Percentiles rank a stretch among this genome's conserved stretches.
Evolutionary conservation across 2,113 vertebrate species (phyloP).

Genomic region (Hemicordylus capensis): DNA sequence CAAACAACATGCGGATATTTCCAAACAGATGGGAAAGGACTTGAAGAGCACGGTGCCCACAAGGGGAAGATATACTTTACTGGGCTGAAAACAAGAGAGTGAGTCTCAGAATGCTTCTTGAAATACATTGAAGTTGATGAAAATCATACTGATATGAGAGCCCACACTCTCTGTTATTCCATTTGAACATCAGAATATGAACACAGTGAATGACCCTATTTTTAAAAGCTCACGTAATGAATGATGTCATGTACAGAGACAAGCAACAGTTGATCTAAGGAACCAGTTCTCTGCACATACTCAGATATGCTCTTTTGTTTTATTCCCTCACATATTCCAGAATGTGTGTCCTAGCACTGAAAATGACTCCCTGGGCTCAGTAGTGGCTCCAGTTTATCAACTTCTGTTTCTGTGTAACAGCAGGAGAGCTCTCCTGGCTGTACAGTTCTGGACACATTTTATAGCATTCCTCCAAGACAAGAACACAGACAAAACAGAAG

Average conservation of each 20-base stretch:
- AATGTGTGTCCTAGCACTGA: background rate
- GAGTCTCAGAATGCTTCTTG: background rate
- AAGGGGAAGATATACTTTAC: background rate
- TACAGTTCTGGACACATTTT: background rate
- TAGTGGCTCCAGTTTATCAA: background rate
- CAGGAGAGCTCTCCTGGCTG: background rate
- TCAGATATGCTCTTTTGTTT: background rate
- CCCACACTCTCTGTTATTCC: accelerated
- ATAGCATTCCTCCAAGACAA: background rate
- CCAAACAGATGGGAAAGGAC: background rate
- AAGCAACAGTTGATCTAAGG: background rate
- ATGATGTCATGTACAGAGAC: background rate
- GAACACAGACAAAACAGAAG: accelerated
- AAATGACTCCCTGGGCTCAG: background rate
- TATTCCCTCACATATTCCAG: background rate
- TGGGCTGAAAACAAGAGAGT: background rate
- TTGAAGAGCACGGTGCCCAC: background rate
- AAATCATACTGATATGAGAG: background rate
- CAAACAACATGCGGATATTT: background rate
- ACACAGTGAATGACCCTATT: background rate
- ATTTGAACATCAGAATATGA: background rate
- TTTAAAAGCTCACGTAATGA: background rate
- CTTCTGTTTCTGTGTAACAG: background rate
- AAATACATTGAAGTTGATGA: accelerated
- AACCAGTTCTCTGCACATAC: background rate